These are phyloP conservation scores for Erpetoichthys calabaricus DNA, from an alignment of 2,797 vertebrate species.

Conservation along the genomic window DNA sequence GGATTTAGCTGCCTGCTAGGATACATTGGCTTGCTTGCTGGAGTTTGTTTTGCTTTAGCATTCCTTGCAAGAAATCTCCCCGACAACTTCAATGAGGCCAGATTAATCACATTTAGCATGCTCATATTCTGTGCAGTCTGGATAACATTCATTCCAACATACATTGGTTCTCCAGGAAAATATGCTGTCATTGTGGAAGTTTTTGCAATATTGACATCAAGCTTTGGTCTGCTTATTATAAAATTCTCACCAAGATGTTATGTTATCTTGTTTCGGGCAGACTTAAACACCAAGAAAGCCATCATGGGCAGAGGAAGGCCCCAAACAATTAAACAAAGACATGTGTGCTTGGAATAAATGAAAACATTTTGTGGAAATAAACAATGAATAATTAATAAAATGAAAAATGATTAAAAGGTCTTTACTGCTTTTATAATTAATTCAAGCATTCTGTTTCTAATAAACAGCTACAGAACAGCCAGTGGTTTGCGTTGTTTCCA, in stretches of 20 bases:
- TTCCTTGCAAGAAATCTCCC: constrained; percentile 48
- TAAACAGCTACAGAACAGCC: no score
- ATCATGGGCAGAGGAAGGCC: constrained; percentile 19
- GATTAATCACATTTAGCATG: constrained; percentile 45
- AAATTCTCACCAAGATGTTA: constrained; percentile 53
- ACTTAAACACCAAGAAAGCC: constrained; percentile 36
- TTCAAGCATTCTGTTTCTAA: no score
- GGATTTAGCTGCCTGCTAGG: constrained; percentile 48
- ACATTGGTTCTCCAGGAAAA: constrained; percentile 47
- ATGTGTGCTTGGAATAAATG: no score
- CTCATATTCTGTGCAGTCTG: constrained; percentile 55
- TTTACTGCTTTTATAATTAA: no score
- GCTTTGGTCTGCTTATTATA: constrained; percentile 41
- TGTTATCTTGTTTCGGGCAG: constrained; percentile 39
- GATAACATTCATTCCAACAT: constrained; percentile 51
- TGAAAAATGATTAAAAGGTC: no score
- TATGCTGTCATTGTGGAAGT: constrained; percentile 48
- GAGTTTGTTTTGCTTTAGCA: constrained; percentile 40
- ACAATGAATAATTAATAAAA: no score
- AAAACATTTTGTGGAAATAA: no score
- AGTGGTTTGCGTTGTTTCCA: no score
- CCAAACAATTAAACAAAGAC: no score
- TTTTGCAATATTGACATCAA: constrained; percentile 50
- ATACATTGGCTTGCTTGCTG: constrained; percentile 47
- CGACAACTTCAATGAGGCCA: constrained; percentile 51